Evolutionary conservation across 2,888 invertebrate species (phyloP).

Genomic region (Strigamia maritima): DNA sequence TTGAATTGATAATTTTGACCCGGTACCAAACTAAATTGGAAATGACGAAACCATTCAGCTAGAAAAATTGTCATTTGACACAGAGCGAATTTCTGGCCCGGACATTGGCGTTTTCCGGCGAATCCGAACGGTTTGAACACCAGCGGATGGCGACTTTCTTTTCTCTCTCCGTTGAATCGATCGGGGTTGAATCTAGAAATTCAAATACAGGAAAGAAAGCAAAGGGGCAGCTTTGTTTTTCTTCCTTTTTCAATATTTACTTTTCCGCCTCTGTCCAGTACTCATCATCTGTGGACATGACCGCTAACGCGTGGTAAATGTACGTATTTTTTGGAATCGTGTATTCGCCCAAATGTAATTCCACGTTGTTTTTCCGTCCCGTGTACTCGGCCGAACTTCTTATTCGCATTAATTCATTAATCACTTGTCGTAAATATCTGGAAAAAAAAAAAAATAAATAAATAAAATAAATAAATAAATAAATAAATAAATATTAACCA

Average conservation of each 20-base stretch:
- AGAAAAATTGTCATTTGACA: constrained; percentile 44
- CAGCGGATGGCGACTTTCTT: constrained; percentile 44
- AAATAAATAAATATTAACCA: background rate
- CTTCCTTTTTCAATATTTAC: background rate
- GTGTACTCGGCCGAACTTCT: background rate
- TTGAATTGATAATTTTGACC: background rate
- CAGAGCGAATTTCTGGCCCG: constrained; percentile 47
- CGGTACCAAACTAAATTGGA: background rate
- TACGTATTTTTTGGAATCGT: background rate
- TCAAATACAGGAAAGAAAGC: too few species aligned
- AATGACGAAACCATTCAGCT: constrained; percentile 1
- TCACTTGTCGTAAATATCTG: constrained; percentile 4
- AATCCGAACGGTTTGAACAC: constrained; percentile 53
- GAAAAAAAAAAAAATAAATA: background rate
- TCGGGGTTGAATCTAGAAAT: constrained; percentile 43
- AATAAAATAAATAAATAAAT: background rate
- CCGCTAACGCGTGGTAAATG: background rate
- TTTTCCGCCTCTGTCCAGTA: background rate
- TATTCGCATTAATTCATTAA: background rate
- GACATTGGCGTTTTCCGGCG: constrained; percentile 50
- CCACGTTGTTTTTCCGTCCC: background rate
- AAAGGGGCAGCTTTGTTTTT: background rate
- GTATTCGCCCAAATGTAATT: background rate
- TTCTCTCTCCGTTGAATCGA: constrained; percentile 42
- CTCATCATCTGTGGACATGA: background rate